Conservation (phyloP, 2,797 vertebrate species). For the Labroides dimidiatus region DNA sequence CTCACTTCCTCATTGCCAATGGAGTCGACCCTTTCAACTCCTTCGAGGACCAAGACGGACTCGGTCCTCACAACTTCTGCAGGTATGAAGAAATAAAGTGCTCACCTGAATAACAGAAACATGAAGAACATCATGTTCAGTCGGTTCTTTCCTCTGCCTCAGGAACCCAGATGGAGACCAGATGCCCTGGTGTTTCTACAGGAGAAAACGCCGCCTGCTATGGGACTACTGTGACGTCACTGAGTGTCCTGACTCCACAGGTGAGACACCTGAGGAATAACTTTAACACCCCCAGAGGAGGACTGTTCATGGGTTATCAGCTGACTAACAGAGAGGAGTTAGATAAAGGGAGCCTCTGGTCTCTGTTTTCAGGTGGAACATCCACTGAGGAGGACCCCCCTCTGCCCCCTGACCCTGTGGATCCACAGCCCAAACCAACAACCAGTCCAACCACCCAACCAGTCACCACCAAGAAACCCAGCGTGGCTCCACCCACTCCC, state of each 20-base stretch:
- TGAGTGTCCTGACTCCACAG: slow-evolving; percentile 66
- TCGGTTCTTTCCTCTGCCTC: slow-evolving; percentile 9
- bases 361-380: slow-evolving; percentile 33
- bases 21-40: slow-evolving; percentile 67
- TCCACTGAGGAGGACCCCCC: slow-evolving; percentile 11
- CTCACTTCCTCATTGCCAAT: slow-evolving; percentile 76
- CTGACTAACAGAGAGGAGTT: no score
- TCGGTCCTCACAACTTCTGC: slow-evolving; percentile 85
- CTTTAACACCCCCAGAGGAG: no score
- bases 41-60: slow-evolving; percentile 68
- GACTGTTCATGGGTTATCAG: no score
- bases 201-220: slow-evolving; percentile 59
- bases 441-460: slow-evolving; percentile 1
- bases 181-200: slow-evolving; percentile 85
- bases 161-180: slow-evolving; percentile 85
- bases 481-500: background rate
- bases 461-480: background rate
- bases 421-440: background rate
- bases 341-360: background rate
- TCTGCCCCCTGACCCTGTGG: background rate
- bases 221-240: slow-evolving; percentile 83
- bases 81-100: slow-evolving; percentile 65
- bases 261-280: slow-evolving; percentile 29
- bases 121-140: background rate
- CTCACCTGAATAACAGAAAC: background rate